Conservation (phyloP, 2,797 vertebrate genomes). For the Lepus oiostolus region DNA sequence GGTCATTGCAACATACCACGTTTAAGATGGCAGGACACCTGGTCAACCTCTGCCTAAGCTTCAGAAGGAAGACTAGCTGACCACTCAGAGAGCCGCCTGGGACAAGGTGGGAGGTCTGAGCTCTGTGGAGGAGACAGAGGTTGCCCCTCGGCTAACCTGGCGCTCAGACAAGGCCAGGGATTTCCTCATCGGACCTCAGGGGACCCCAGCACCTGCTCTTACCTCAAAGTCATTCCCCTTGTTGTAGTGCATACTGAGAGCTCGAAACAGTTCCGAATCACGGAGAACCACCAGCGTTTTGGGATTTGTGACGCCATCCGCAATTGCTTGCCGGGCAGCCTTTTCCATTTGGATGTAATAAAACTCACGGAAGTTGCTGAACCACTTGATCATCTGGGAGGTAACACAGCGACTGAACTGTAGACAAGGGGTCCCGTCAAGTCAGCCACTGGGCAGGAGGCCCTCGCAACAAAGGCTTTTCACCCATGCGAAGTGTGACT, state of each 20-base stretch:
- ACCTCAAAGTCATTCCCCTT: slow-evolving; percentile 98
- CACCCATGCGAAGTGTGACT: neutral
- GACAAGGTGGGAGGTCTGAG: neutral
- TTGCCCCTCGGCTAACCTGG: neutral
- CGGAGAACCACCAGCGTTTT: slow-evolving; percentile 92
- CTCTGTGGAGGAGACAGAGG: neutral
- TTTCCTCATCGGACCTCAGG: neutral
- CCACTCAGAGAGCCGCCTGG: neutral
- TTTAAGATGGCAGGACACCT: neutral
- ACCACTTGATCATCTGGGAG: slow-evolving; percentile 99
- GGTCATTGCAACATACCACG: neutral
- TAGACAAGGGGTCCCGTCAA: neutral
- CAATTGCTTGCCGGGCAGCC: slow-evolving; percentile 95
- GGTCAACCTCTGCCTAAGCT: neutral
- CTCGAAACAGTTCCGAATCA: slow-evolving; percentile 95
- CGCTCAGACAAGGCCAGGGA: neutral
- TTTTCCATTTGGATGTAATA: slow-evolving; percentile 99
- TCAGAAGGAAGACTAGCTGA: neutral
- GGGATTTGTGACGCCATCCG: slow-evolving; percentile 92
- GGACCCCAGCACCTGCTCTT: slow-evolving; percentile 70
- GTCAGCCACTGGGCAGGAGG: neutral
- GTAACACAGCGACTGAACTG: slow-evolving; percentile 98
- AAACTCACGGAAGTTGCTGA: slow-evolving; percentile 99
- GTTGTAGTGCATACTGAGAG: slow-evolving; percentile 97
- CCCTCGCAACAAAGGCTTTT: neutral